Percentiles rank a stretch among this genome's conserved stretches.
phyloP scores from a whole-genome alignment of 2,113 vertebrate genomes.

The Ariopsis seemanni region DNA sequence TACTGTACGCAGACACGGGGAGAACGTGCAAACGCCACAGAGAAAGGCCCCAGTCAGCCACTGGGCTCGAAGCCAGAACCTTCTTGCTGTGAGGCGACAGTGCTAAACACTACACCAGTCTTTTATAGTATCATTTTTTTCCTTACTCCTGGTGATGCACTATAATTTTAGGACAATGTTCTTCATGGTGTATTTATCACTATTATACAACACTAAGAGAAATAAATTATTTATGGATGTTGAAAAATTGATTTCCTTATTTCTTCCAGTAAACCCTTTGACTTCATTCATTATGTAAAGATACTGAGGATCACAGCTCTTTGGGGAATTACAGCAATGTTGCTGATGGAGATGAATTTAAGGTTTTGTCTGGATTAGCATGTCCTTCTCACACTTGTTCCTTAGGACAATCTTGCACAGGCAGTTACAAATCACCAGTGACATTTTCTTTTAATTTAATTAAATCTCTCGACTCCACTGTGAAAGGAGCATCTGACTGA shows the following conservation, averaged over 20 bases:
- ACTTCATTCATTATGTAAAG: constrained; percentile 37
- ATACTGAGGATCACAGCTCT: not conserved
- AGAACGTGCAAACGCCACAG: too few relatives aligned
- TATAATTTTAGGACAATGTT: not conserved
- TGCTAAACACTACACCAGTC: not conserved
- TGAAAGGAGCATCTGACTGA: not conserved
- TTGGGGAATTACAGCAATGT: not conserved
- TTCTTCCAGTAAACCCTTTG: constrained; percentile 11
- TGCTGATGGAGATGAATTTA: constrained; percentile 5
- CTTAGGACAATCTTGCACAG: not conserved
- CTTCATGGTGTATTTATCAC: not conserved
- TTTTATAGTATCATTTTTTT: not conserved
- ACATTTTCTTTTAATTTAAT: constrained; percentile 15
- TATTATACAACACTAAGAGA: not conserved
- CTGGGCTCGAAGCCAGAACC: too few relatives aligned
- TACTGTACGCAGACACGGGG: too few relatives aligned
- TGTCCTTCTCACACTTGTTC: not conserved
- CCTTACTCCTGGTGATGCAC: not conserved
- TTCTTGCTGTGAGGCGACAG: too few relatives aligned
- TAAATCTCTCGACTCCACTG: not conserved
- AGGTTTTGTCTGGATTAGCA: not conserved
- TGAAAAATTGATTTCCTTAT: constrained; percentile 4
- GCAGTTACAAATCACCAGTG: constrained; percentile 5
- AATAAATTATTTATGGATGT: not conserved
- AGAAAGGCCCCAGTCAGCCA: too few relatives aligned